A percentile compares a stretch with the other conserved stretches of the same genome.
Evolutionary conservation across 2,797 vertebrate species (phyloP).

Genomic region (Clarias fuscus): DNA sequence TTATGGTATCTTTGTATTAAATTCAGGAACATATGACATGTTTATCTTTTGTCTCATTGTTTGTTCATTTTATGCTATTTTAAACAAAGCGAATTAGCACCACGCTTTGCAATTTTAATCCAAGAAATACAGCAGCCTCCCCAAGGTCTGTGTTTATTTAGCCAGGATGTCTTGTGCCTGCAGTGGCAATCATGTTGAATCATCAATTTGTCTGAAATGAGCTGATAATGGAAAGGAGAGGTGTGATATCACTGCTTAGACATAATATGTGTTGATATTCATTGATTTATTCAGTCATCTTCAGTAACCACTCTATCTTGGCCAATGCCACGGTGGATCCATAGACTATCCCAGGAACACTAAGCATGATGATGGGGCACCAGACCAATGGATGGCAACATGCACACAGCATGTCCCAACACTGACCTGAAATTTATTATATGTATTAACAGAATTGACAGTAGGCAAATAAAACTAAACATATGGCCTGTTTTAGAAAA

Average conservation of each 20-base stretch:
- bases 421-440: not conserved
- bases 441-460: not conserved
- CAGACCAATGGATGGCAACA: not conserved
- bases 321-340: not conserved
- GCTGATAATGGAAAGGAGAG: constrained; percentile 4
- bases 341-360: not conserved
- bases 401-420: no score
- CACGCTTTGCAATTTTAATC: constrained; percentile 30
- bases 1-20: not conserved
- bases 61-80: not conserved
- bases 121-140: constrained; percentile 27
- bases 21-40: not conserved
- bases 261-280: not conserved
- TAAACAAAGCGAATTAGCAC: constrained; percentile 21
- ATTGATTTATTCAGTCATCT: not conserved
- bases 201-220: constrained; percentile 26
- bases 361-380: not conserved
- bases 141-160: constrained; percentile 26
- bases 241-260: constrained; percentile 4
- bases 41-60: not conserved
- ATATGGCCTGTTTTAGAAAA: not conserved
- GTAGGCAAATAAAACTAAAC: not conserved
- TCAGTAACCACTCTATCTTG: not conserved
- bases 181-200: constrained; percentile 2
- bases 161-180: constrained; percentile 18